Evolutionary conservation across 2,797 vertebrate genomes (phyloP), one percentile per base, ranked within the genome.

Genomic region (Pantherophis alleghaniensis): DNA sequence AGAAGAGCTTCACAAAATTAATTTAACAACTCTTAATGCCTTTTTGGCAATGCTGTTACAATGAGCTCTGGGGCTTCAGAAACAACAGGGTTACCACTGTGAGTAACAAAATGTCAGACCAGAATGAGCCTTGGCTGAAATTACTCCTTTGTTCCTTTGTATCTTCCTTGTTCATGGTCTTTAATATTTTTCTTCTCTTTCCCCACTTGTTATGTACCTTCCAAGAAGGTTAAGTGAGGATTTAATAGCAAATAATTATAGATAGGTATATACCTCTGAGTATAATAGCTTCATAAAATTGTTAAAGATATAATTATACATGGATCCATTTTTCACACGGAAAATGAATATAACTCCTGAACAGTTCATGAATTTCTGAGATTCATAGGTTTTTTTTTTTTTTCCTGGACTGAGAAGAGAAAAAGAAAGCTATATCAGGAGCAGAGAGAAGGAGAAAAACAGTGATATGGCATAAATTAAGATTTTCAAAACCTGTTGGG

Each of bases 281-380:
- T 0, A 66, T n/a, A 94, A 96, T 55, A 63, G 94, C 94, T 94
- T 96, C 91, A 92, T 94, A 95, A 96, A 96, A 94, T 91, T 94
- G 90, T 93, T 74, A 74, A 86, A 87, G 61, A 66, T 93, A 94
- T 88, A n/a, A 37, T 88, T 91, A 95, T 57, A 89, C 53, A 53
- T 53, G 79, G 93, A 74, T 53, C 90, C 91, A 0, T 94, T 94
- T 93, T 94, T 96, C 95, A 96, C 47, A 0, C 60, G 60, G 90
- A 93, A 95, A 96, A 96, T 95, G 95, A 96, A 92, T 83, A 3
- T 90, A 95, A 93, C 94, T 95, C 96, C 32, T 88, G 5, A 94
- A 94, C 96, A 97, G 95, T 96, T 96, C 94, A 92, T 95, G 95
- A 95, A 97, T 97, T 96, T 95, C 92, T 87, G 92, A 96, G 94